These are phyloP conservation scores for Tanytarsus gracilentus DNA, from an alignment of 2,888 invertebrate genomes.

Conservation along the genomic window DNA sequence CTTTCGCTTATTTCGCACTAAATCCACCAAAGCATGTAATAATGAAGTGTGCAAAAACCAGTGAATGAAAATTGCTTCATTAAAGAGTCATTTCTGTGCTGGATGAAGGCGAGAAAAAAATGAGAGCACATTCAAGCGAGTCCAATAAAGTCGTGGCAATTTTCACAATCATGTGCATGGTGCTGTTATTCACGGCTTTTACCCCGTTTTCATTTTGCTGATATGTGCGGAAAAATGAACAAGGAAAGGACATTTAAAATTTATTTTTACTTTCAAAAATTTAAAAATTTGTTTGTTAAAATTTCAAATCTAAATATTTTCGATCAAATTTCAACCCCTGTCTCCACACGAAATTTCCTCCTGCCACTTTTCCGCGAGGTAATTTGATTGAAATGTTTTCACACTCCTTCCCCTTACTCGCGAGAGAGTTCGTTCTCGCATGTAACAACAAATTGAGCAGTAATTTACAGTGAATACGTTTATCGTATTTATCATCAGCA, in stretches of 20 bases:
- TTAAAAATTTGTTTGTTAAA: too few relatives aligned
- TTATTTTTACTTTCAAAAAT: too few relatives aligned
- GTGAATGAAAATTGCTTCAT: constrained; percentile 26
- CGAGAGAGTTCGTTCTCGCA: too few relatives aligned
- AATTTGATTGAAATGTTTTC: constrained; percentile 26
- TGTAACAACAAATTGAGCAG: constrained; percentile 19
- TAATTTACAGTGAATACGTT: constrained; percentile 12
- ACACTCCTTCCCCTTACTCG: too few relatives aligned
- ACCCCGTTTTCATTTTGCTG: background rate
- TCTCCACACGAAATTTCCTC: too few relatives aligned
- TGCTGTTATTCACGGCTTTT: background rate
- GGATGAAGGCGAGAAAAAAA: too few relatives aligned
- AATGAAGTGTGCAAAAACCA: constrained; percentile 15
- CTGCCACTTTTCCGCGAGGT: constrained; percentile 19
- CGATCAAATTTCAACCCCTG: too few relatives aligned
- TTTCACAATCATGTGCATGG: background rate
- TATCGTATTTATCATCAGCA: background rate
- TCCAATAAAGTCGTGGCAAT: constrained; percentile 1
- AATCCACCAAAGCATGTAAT: background rate
- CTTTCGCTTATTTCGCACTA: background rate
- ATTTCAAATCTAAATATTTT: too few relatives aligned
- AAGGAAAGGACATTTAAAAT: too few relatives aligned
- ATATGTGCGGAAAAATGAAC: too few relatives aligned
- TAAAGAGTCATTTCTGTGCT: constrained; percentile 15
- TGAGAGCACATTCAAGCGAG: background rate